Percentiles rank a stretch among this genome's conserved stretches.
Evolutionary conservation across 2,113 vertebrate genomes (phyloP).

Genomic region (Salvelinus namaycush): DNA sequence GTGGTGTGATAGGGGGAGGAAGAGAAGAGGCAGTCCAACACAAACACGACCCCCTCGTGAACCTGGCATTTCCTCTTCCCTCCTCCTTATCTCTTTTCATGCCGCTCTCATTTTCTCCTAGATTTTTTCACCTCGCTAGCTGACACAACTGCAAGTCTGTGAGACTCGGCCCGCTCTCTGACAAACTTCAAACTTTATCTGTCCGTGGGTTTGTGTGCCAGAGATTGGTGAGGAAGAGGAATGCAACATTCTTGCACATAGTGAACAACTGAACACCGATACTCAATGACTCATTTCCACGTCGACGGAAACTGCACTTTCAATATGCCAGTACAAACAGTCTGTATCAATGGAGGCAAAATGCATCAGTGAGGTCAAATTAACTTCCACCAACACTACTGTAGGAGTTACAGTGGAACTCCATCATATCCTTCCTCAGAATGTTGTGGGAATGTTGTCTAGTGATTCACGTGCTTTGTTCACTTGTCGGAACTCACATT

Average conservation of each 20-base stretch:
- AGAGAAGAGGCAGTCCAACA: conserved; percentile 21
- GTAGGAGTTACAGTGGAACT: neutral
- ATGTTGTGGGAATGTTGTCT: too few species aligned
- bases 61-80: conserved; percentile 19
- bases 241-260: conserved; percentile 16
- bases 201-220: conserved; percentile 36
- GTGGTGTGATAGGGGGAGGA: neutral
- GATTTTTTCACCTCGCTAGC: conserved; percentile 41
- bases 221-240: conserved; percentile 8
- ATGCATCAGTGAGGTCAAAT: neutral
- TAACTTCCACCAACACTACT: neutral
- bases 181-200: conserved; percentile 33
- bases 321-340: conserved; percentile 5
- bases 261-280: conserved; percentile 3
- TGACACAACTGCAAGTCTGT: conserved; percentile 57
- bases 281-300: neutral
- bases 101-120: conserved; percentile 13
- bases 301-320: neutral
- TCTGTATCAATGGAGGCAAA: neutral
- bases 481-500: conserved; percentile 9
- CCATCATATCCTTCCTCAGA: neutral
- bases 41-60: conserved; percentile 35
- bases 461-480: conserved; percentile 36
- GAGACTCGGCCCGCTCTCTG: conserved; percentile 42
- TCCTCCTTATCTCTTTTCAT: conserved; percentile 40